Base-by-base conservation (phyloP, 2,113 vertebrate genomes). In the Hiodon tergisus region DNA sequence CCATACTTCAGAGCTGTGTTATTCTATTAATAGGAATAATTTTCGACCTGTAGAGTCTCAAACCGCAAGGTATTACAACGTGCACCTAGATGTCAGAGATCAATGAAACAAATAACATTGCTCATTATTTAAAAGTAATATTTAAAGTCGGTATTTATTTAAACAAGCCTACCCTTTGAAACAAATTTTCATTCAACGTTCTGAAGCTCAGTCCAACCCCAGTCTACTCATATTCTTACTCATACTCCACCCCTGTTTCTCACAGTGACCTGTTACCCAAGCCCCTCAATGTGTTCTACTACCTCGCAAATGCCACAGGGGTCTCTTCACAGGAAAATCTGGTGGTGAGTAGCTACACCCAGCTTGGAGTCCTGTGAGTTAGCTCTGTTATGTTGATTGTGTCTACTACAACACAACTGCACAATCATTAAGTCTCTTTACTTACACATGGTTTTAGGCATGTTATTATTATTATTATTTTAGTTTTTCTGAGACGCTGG, bases 241-340 rank as follows among this genome's bases (percentile, higher is more conserved):
- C 67, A 31, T 31, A 31, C 69, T 17, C 46, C 48, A 68, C 71
- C 48, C 71, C 16, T 73, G 66, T 63, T 48, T 53, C 69, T 67
- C 74, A 61, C 85, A 98, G 96, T 74, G 86, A 90, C 58, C 88
- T 93, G 51, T 82, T 94, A 77, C 90, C 86, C 73, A 90, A 89
- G 68, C 67, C 83, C 0, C 93, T 89, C 0, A 83, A 83, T 0
- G 76, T 96, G 71, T 89, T 91, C 81, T 95, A 91, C 89, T 95
- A 97, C 85, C 90, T 94, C 66, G 90, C 94, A 0, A 86, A 95
- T 0, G 94, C 95, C 69, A 90, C 91, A 0, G 86, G 86, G 0
- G 84, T 92, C 16, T 86, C 86, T 0, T 79, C 85, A 78, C 81
- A 81, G 6, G 82, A 86, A 7, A 68, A 83, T 0, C 3, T 83